Conservation (phyloP, 64 coral and sea anemone species). For the Trachythela sp. region DNA sequence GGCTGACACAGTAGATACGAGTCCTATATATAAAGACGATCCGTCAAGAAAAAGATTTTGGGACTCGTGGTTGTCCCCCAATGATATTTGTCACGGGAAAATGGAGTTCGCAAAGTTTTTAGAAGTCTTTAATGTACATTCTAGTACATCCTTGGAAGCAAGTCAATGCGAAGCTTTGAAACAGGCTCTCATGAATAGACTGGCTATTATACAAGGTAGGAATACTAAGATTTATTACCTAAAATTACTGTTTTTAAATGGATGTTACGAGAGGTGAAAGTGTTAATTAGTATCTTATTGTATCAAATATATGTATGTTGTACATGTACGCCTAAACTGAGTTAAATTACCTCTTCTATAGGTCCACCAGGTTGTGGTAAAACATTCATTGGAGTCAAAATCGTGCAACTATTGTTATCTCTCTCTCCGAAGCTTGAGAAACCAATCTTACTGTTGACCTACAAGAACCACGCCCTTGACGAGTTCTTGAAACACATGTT, state of each 20-base stretch:
- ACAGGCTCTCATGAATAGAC: not conserved
- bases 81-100: not conserved
- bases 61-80: not conserved
- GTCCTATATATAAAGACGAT: not conserved
- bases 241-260: no score
- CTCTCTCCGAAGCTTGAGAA: not conserved
- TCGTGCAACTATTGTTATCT: not conserved
- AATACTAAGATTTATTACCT: no score
- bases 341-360: not conserved
- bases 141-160: not conserved
- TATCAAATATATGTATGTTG: no score
- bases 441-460: not conserved
- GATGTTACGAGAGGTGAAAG: not conserved
- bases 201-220: not conserved
- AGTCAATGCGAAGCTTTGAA: not conserved
- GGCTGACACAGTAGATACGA: not conserved
- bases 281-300: no score
- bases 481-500: constrained; percentile 2
- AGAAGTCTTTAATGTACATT: not conserved
- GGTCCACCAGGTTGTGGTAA: not conserved
- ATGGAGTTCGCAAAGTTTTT: not conserved
- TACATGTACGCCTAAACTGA: no score
- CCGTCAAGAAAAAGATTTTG: no score
- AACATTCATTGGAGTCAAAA: not conserved
- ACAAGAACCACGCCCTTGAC: not conserved